Percentiles rank a stretch among this genome's conserved stretches.
Evolutionary conservation across 2,113 vertebrate genomes (phyloP).

Genomic region (Agelaius phoeniceus): DNA sequence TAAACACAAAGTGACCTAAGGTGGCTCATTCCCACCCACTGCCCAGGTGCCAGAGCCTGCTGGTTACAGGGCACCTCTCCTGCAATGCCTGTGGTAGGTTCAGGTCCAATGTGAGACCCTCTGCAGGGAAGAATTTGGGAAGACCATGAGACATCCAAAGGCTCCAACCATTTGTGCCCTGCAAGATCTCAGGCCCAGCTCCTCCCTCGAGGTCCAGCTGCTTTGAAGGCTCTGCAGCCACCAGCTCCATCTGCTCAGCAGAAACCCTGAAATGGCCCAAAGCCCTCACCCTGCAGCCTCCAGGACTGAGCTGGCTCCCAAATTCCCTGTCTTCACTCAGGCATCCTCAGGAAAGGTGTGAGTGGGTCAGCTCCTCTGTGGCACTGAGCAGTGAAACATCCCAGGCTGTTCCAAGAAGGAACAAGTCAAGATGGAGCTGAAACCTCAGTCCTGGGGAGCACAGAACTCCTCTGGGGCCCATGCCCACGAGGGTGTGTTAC

Average conservation of each 20-base stretch:
- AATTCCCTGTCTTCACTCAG: neutral
- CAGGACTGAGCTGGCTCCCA: neutral
- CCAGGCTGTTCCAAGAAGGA: neutral
- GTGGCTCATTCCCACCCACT: neutral
- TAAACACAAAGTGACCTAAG: neutral
- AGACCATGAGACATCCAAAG: neutral
- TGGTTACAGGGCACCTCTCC: neutral
- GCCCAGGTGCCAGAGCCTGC: neutral
- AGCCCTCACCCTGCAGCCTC: neutral
- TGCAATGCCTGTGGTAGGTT: neutral
- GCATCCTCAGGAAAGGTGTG: neutral
- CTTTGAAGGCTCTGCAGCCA: neutral
- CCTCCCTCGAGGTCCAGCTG: neutral
- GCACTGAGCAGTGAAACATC: neutral
- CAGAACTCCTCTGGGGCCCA: neutral
- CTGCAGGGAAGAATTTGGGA: neutral
- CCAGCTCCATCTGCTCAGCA: neutral
- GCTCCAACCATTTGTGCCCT: neutral
- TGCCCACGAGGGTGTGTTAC: neutral
- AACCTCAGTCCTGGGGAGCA: neutral
- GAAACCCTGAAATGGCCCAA: neutral
- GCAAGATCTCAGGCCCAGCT: neutral
- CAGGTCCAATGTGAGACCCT: neutral
- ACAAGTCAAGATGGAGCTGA: neutral
- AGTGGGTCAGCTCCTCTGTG: neutral